These are phyloP conservation scores for Leptosomus discolor DNA, from an alignment of 2,113 vertebrate species.

Conservation along the genomic window DNA sequence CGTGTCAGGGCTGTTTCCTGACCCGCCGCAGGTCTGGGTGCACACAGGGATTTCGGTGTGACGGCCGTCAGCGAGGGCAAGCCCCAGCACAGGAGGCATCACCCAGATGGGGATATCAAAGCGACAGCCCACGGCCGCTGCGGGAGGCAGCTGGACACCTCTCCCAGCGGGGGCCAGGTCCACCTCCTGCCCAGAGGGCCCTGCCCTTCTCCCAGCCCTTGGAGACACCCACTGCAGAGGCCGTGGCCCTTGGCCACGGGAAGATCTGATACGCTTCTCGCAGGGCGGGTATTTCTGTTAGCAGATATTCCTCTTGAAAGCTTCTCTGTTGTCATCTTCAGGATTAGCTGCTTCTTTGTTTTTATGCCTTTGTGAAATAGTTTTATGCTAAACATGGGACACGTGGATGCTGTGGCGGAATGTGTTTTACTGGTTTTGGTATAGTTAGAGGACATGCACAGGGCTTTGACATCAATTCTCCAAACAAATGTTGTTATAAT, in stretches of 20 bases:
- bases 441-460: neutral
- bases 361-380: neutral
- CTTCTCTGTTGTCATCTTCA: neutral
- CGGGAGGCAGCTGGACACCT: neutral
- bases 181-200: neutral
- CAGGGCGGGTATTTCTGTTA: neutral
- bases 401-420: neutral
- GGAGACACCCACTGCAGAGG: neutral
- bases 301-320: neutral
- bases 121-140: neutral
- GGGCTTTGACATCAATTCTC: neutral
- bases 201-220: neutral
- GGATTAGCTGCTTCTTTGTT: neutral
- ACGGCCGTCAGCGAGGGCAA: fast-evolving
- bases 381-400: neutral
- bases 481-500: neutral
- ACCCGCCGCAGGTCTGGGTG: neutral
- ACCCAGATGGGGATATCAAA: neutral
- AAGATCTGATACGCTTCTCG: neutral
- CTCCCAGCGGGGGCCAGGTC: neutral
- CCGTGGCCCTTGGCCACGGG: neutral
- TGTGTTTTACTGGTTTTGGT: neutral
- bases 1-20: neutral
- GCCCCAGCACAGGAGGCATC: neutral
- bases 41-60: neutral